Evolutionary conservation across 1,140 invertebrate species (phyloP).

Genomic region (Tetragnatha versicolor): DNA sequence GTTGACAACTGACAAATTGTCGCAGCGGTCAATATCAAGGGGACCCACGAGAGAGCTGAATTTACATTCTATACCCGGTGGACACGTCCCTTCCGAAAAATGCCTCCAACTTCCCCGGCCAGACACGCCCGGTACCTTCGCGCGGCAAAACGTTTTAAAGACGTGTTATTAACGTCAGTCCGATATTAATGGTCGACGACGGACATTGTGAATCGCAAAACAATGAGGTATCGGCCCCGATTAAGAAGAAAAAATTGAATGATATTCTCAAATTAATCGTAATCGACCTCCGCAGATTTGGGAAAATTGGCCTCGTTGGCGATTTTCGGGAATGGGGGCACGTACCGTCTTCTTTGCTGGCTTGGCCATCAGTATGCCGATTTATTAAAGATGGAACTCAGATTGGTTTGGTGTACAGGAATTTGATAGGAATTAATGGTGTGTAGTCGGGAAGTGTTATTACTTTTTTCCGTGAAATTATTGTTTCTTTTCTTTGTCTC

Average conservation of each 20-base stretch:
- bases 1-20: no score
- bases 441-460: background rate
- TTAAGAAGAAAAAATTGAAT: conserved; percentile 16
- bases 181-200: conserved; percentile 5
- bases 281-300: conserved; percentile 44
- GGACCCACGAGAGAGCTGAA: no score
- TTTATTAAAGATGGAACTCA: background rate
- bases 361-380: background rate
- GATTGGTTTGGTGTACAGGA: background rate
- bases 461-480: background rate
- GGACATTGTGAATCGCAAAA: conserved; percentile 16
- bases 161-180: conserved; percentile 32
- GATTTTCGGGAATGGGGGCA: background rate
- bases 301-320: conserved; percentile 20
- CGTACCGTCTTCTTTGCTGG: background rate
- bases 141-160: no score
- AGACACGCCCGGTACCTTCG: no score
- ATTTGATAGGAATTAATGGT: conserved; percentile 5
- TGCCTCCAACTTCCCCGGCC: no score
- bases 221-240: conserved; percentile 12
- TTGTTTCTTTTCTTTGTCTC: no score
- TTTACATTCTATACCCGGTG: no score
- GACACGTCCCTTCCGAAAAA: no score
- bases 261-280: conserved; percentile 44
- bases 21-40: no score